Evolutionary conservation across 2,797 vertebrate genomes (phyloP).

Genomic region (Neostethus bicornis): DNA sequence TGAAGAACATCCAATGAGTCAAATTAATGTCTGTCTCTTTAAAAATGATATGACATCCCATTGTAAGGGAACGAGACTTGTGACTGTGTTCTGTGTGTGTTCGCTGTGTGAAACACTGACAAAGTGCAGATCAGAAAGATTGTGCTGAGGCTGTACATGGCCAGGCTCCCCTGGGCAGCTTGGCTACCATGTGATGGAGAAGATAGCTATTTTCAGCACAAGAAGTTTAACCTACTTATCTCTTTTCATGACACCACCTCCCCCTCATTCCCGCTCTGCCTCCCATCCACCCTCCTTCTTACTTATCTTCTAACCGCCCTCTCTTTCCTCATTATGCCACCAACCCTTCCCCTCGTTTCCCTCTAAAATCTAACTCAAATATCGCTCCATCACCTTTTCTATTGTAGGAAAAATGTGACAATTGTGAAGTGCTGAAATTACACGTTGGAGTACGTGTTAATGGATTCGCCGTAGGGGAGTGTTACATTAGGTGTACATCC

Average conservation of each 20-base stretch:
- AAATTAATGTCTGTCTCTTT: constrained; percentile 37
- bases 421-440: constrained; percentile 19
- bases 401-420: constrained; percentile 1
- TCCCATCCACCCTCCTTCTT: constrained; percentile 36
- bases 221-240: constrained; percentile 84
- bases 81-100: constrained; percentile 19
- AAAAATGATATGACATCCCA: constrained; percentile 28
- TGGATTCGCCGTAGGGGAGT: neutral
- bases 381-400: neutral
- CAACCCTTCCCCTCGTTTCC: constrained; percentile 2
- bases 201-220: constrained; percentile 79
- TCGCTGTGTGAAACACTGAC: constrained; percentile 24
- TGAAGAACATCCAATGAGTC: constrained; percentile 19
- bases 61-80: constrained; percentile 10
- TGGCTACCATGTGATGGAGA: constrained; percentile 74
- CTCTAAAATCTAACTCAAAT: constrained; percentile 7
- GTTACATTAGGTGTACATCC: neutral
- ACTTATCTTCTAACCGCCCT: constrained; percentile 30
- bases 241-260: constrained; percentile 57
- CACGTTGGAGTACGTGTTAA: constrained; percentile 1
- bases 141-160: constrained; percentile 56
- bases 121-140: constrained; percentile 58
- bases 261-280: too few relatives aligned
- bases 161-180: constrained; percentile 71
- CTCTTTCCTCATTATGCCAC: constrained; percentile 1